phyloP scores from a whole-genome alignment of 2,113 vertebrate genomes.

The Rattus norvegicus region GRCr8 NC_086021.1:140053501-140054000 shows the following conservation, averaged over 20 bases:
- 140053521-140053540: background rate
- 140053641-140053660: rapidly evolving
- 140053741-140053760: background rate
- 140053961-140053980: background rate
- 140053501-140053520: background rate
- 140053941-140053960: background rate
- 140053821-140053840: background rate
- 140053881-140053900: background rate
- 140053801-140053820: background rate
- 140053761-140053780: background rate
- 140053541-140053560: background rate
- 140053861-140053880: background rate
- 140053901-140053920: background rate
- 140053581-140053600: background rate
- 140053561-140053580: background rate
- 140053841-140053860: background rate
- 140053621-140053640: background rate
- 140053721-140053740: background rate
- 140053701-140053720: background rate
- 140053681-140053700: background rate
- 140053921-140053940: background rate
- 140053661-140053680: rapidly evolving
- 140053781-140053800: background rate
- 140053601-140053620: background rate
- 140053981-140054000: background rate